Evolutionary conservation across 2,113 vertebrate species (phyloP), one percentile per base, ranked within the genome.

Genomic region (Pangasianodon gigas): DNA sequence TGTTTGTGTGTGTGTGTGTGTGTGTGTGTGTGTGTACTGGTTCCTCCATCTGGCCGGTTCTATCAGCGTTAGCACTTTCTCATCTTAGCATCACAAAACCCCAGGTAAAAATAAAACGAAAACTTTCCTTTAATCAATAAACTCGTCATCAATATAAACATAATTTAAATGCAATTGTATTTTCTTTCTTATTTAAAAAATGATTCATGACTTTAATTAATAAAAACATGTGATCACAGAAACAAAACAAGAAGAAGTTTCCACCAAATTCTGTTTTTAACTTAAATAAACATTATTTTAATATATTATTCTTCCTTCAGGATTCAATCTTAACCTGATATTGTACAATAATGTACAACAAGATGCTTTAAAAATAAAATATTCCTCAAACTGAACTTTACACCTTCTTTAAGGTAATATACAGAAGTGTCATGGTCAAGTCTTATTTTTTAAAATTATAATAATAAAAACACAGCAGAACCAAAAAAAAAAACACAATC

Each of bases 381-480:
- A 13, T 46, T 77, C 41, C 74, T 46, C 8, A 8, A 74, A 74
- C 16, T 19, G 69, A 74, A 74, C 41, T 26, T 48, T 2, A 18
- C 6, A 74, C 6, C 5, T 19, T 41, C 10, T 69, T 69, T 32
- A 14, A 44, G 71, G 37, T 44, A 14, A 44, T 41, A 44, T 44
- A 74, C 71, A 74, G 71, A 41, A 41, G 21, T 26, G 41, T 48
- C 37, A 26, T 4, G 41, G 44, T 77, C 74, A 29, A 13, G 44
- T 13, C 26, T 2, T 10, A 11, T 26, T 26, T 4, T 14, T 11
- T 56, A 19, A 19, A 51, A 21, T 44, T 2, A 46, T 77, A 26
- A 46, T 46, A 77, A 77, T 41, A 74, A 77, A 77, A 48, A 77
- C 74, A 77, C 74, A 77, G 74, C 74, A 77, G 74, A 77, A 46